These are phyloP conservation scores for Piaya cayana DNA, from an alignment of 2,113 vertebrate genomes.

Conservation along the genomic window DNA sequence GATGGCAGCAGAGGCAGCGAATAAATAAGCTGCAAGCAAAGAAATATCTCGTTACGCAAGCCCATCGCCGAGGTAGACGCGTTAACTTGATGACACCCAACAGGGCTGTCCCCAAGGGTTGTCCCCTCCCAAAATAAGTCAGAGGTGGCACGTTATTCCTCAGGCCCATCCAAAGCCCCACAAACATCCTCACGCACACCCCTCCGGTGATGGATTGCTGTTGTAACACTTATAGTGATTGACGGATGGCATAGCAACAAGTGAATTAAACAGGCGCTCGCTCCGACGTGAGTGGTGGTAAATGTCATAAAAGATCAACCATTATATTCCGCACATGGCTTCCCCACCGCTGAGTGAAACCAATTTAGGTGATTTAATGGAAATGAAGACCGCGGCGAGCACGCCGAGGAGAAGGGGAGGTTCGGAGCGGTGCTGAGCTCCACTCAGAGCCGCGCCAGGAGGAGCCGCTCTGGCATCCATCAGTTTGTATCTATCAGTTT, in stretches of 20 bases:
- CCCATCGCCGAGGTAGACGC: fast-evolving
- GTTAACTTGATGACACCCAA: fast-evolving
- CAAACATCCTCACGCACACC: not conserved
- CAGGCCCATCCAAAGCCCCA: not conserved
- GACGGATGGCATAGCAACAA: slow-evolving; percentile 56
- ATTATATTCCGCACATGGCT: not conserved
- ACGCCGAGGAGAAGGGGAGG: not conserved
- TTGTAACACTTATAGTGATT: slow-evolving; percentile 1
- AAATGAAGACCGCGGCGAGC: slow-evolving; percentile 3
- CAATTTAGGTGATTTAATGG: slow-evolving; percentile 2
- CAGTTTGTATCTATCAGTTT: fast-evolving
- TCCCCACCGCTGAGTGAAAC: not conserved
- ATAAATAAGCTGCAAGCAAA: not conserved
- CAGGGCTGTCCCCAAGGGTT: fast-evolving
- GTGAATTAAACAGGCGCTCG: slow-evolving; percentile 37
- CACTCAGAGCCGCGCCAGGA: not conserved
- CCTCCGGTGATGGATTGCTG: not conserved
- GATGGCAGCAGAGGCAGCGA: not conserved
- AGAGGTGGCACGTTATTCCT: not conserved
- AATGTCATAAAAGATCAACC: slow-evolving; percentile 70
- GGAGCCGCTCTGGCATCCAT: not conserved
- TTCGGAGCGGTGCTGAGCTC: not conserved
- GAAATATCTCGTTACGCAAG: not conserved
- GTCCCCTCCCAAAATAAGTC: not conserved
- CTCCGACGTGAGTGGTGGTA: not conserved